Evolutionary conservation across 2,113 vertebrate species (phyloP), one percentile per base, ranked within the genome.

Genomic region (Emberiza fucata): DNA sequence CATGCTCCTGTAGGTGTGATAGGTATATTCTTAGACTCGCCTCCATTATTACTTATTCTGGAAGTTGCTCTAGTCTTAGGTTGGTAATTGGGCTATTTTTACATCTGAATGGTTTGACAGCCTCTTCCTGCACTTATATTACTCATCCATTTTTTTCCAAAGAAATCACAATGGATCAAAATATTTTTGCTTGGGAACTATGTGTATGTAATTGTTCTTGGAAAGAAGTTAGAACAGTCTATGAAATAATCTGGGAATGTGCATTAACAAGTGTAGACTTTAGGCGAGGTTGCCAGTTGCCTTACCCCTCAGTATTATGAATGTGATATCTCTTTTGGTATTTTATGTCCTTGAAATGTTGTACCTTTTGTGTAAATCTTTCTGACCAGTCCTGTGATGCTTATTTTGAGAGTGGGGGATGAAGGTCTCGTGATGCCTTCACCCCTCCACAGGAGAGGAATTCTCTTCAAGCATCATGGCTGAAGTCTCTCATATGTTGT

Each of bases 1-100:
- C 95, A 97, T 98, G 95, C 94, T 97, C 87, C 72, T 93, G 79
- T 88, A 97, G 95, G 94, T 97, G 92, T 92, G 95, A 91, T 95
- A 88, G 86, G 78, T 97, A 60, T 86, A 88, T 97, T 97, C 96
- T 97, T 97, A 96, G 94, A 90, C 81, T 92, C 69, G 33, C 73
- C 44, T 88, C 87, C 59, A 68, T 71, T 77, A 65, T 94, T 94
- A 93, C 84, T 95, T 96, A 95, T 73, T 69, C 60, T 95, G 94
- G 90, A 94, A 94, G 68, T 92, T 47, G 16, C 47, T 66, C 85
- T 65, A 51, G 59, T 96, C 92, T 94, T 72, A 57, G 59, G 40
- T 75, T 91, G 92, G 86, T 93, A 97, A 92, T 95, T 97, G 81
- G 95, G 94, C 97, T 96, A 94, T 35, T 92, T 96, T 94, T 90